Base-by-base conservation (phyloP, 2,113 vertebrate species). In the Neotragus pygmaeus region DNA sequence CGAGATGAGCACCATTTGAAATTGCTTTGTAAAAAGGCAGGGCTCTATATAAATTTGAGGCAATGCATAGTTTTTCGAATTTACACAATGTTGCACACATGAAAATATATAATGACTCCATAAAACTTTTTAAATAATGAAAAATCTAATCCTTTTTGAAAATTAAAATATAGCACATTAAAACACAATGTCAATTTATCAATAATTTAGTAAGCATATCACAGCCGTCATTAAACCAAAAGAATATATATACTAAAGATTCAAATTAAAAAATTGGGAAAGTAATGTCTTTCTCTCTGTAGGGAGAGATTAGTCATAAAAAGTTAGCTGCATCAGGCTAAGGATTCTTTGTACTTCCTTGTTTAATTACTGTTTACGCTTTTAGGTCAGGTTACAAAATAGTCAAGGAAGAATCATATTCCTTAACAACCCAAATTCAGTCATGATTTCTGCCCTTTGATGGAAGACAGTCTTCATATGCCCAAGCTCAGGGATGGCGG, bases 391-490 rank as follows among this genome's bases (percentile, higher is more conserved):
- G 17, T 75, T 55, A 78, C 49, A 57, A 49, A 47, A 25, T 78
- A 80, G 33, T 58, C 28, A 60, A 83, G 27, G 55, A 85, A 92
- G 19, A 95, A 23, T 92, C 27, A 17, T 84, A 8, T 53, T 87
- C 36, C 14, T 5, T 51, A 11, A 39, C 17, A 30, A 53, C 9
- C 27, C 28, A 78, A 86, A 94, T 62, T 81, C 39, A 91, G 33
- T 96, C 62, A 87, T 51, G 55, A 39, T 49, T 28, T 94, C 36
- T 86, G 21, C 60, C 23, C 80, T 75, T 81, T 91, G 66, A 58
- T 47, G 19, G n/a, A 75, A 43, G 13, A 51, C 53, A 70, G 11
- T 70, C 21, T 28, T 80, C 51, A 55, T 75, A 75, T 3, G 23
- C 70, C 39, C 17, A 36, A 21, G n/a, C 8, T 66, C 33, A 36